Base-by-base conservation (phyloP, 2,113 vertebrate genomes). In the Chiloscyllium plagiosum region DNA sequence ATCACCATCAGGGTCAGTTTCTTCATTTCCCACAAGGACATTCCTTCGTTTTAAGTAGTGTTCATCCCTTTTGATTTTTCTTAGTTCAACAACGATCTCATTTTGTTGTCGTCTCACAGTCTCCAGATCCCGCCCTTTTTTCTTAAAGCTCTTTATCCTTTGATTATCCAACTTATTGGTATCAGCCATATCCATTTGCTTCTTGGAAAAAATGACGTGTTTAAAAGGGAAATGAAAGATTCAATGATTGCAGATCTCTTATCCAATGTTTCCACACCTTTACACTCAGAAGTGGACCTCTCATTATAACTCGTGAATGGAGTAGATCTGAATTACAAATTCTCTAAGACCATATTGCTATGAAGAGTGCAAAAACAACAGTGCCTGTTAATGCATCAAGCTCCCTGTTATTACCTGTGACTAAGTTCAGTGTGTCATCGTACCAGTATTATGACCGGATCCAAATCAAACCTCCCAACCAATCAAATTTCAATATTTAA, bases 11-110 rank as follows among this genome's bases (percentile, higher is more conserved):
- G 98, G 97, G 96, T 99, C 99, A 89, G 98, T 99, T 97, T 99
- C 99, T 96, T 99, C 99, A 97, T 99, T 99, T 97, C 99, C 99
- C 80, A 99, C 98, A 1, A 99, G 99, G 85, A 99, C 99, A 94
- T 99, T 99, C 96, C 99, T 98, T 96, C 99, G 98, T 97, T 99
- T 99, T 97, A 99, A 97, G 96, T 99, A 98, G 97, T 99, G 99
- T 52, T 99, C 99, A 96, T 99, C 99, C 97, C 99, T 98, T 97
- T 99, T 99, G 98, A 98, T 99, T 99, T 99, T 95, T 95, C 94
- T 72, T 33, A 95, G 69, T 72, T 95, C 94, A 70, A 95, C 94
- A 72, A 76, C 94, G 22, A 95, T 70, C 94, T 95, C 94, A 95
- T 95, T 95, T 52, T 95, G 94, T 76, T 95, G 94, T 52, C 94